Conservation (phyloP, 2,113 vertebrate genomes). For the Oreotrochilus melanogaster region DNA sequence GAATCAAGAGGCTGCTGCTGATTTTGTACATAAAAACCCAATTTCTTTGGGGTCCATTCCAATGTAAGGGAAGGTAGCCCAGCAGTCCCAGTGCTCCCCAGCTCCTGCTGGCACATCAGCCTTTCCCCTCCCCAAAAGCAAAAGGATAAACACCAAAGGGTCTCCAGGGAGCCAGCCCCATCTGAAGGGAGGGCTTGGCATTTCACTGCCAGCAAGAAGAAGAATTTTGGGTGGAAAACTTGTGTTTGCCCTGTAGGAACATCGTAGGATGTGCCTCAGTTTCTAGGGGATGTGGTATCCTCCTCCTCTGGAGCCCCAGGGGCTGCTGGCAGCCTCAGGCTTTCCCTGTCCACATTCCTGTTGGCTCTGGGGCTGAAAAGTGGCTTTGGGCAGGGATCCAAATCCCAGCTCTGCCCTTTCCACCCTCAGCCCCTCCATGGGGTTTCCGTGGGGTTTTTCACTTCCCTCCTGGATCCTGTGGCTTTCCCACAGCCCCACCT, state of each 20-base stretch:
- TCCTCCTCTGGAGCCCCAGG: too few species aligned
- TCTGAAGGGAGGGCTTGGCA: too few species aligned
- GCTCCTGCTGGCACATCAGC: background rate
- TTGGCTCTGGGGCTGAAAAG: background rate
- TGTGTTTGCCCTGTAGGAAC: background rate
- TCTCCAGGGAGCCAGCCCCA: background rate
- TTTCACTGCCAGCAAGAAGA: too few species aligned
- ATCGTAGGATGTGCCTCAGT: background rate
- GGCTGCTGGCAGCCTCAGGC: too few species aligned
- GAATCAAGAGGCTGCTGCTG: background rate
- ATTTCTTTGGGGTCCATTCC: background rate
- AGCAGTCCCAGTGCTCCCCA: constrained; percentile 2
- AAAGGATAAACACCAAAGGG: background rate
- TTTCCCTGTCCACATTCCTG: too few species aligned
- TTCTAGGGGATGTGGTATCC: too few species aligned
- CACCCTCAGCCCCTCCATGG: accelerated
- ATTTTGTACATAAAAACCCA: background rate
- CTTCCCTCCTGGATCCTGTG: background rate
- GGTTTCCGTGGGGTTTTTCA: background rate
- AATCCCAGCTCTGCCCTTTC: background rate
- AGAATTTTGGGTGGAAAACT: too few species aligned
- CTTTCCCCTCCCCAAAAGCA: background rate
- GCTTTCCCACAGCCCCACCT: background rate
- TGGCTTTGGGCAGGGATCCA: accelerated
- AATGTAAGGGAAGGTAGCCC: background rate